These are phyloP conservation scores for Eupristina koningsbergeri DNA, from an alignment of 1,140 invertebrate species.

Conservation along the genomic window DNA sequence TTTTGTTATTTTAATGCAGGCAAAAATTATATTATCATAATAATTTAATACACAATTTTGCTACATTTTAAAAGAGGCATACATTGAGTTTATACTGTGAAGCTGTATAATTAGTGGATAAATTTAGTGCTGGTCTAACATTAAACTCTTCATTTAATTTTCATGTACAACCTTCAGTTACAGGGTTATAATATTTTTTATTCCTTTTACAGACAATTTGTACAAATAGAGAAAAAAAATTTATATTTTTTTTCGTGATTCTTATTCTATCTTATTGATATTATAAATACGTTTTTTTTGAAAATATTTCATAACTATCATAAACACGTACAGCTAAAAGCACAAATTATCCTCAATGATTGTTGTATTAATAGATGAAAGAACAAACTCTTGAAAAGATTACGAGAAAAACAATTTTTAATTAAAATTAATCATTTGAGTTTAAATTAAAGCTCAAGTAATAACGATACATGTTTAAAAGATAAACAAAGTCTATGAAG, in stretches of 20 bases:
- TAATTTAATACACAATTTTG: slow-evolving; percentile 1
- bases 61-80: slow-evolving; percentile 20
- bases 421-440: neutral
- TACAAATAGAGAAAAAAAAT: neutral
- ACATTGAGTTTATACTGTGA: slow-evolving; percentile 41
- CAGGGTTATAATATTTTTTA: neutral
- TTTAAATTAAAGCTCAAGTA: neutral
- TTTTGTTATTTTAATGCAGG: neutral
- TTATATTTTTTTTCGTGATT: neutral
- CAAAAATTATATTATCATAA: slow-evolving; percentile 24
- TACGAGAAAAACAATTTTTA: neutral
- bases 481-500: too few relatives aligned
- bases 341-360: neutral
- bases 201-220: neutral
- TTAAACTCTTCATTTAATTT: slow-evolving; percentile 38
- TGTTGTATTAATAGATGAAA: neutral
- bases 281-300: neutral
- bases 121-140: slow-evolving; percentile 20
- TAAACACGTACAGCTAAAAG: neutral
- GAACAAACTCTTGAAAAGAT: neutral
- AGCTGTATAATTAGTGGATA: slow-evolving; percentile 39
- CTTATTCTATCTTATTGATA: neutral
- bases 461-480: too few relatives aligned
- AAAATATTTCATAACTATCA: neutral
- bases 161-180: slow-evolving; percentile 14